A percentile compares a stretch with the other conserved stretches of the same genome.
Evolutionary conservation across 2,888 invertebrate genomes (phyloP).

Genomic region (Polylopha cassiicola): DNA sequence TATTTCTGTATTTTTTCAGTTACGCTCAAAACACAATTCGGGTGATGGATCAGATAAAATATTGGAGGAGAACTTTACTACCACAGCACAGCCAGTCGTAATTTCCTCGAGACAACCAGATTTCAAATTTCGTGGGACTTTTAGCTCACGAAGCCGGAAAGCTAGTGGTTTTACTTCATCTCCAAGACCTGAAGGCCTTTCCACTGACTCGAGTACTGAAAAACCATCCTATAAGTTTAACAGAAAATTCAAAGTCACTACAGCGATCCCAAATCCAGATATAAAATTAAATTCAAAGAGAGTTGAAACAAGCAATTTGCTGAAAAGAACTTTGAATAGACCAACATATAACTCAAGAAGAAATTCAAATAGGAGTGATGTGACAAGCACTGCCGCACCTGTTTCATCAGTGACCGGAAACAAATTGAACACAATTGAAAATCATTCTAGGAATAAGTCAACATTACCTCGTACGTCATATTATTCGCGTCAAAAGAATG

Average conservation of each 20-base stretch:
- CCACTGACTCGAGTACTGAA: slow-evolving; percentile 34
- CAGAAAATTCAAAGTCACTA: slow-evolving; percentile 57
- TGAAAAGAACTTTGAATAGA: slow-evolving; percentile 48
- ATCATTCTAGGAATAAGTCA: slow-evolving; percentile 34
- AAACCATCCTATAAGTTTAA: slow-evolving; percentile 51
- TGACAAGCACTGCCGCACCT: slow-evolving; percentile 36
- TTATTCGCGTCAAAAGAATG: slow-evolving; percentile 52
- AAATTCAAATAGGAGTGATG: slow-evolving; percentile 33
- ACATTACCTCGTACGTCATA: slow-evolving; percentile 57
- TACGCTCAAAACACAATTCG: slow-evolving; percentile 32
- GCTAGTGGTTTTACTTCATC: slow-evolving; percentile 39
- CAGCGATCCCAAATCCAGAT: slow-evolving; percentile 40
- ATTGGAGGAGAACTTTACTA: slow-evolving; percentile 32
- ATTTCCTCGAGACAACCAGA: slow-evolving; percentile 40
- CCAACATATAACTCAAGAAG: slow-evolving; percentile 52
- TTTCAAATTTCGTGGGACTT: slow-evolving; percentile 49
- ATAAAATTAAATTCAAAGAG: slow-evolving; percentile 36
- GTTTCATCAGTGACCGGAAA: slow-evolving; percentile 29
- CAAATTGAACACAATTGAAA: slow-evolving; percentile 26
- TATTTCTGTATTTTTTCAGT: slow-evolving; percentile 1
- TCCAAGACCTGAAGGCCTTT: slow-evolving; percentile 27
- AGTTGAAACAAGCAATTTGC: slow-evolving; percentile 34
- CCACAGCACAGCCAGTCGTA: slow-evolving; percentile 32
- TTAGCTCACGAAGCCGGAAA: slow-evolving; percentile 49
- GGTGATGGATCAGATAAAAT: slow-evolving; percentile 54